Evolutionary conservation across 2,888 invertebrate species (phyloP).

Genomic region (Oscheius onirici): DNA sequence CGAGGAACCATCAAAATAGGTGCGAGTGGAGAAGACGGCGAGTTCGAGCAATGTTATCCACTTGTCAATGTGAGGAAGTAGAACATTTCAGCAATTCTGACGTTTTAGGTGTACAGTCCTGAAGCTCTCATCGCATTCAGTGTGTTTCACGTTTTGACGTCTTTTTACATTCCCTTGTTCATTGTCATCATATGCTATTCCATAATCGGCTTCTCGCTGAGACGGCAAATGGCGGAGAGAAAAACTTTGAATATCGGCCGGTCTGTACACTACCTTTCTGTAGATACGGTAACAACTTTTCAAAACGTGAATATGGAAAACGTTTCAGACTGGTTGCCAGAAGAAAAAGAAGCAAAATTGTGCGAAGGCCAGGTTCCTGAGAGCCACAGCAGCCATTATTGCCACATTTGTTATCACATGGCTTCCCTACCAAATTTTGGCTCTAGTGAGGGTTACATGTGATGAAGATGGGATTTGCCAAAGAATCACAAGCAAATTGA

Average conservation of each 20-base stretch:
- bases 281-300: slow-evolving; percentile 5
- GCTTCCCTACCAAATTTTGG: slow-evolving; percentile 65
- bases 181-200: slow-evolving; percentile 60
- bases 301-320: neutral
- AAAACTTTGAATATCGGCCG: slow-evolving; percentile 39
- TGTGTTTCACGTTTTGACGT: slow-evolving; percentile 62
- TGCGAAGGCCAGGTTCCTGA: slow-evolving; percentile 58
- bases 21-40: slow-evolving; percentile 35
- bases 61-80: slow-evolving; percentile 40
- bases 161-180: slow-evolving; percentile 64
- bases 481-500: slow-evolving; percentile 49
- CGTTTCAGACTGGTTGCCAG: neutral
- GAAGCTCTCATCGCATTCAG: slow-evolving; percentile 54
- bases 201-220: slow-evolving; percentile 56
- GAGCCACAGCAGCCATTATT: slow-evolving; percentile 62
- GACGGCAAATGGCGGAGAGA: slow-evolving; percentile 52
- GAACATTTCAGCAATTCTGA: neutral
- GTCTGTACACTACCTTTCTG: slow-evolving; percentile 4
- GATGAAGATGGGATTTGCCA: slow-evolving; percentile 50
- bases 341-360: slow-evolving; percentile 38
- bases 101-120: slow-evolving; percentile 41
- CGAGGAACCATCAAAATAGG: slow-evolving; percentile 47
- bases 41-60: slow-evolving; percentile 57
- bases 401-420: slow-evolving; percentile 63
- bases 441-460: slow-evolving; percentile 62